Percentiles rank a stretch among this genome's conserved stretches.
Evolutionary conservation across 1,140 invertebrate species (phyloP).

Genomic region (Leptopilina boulardi): DNA sequence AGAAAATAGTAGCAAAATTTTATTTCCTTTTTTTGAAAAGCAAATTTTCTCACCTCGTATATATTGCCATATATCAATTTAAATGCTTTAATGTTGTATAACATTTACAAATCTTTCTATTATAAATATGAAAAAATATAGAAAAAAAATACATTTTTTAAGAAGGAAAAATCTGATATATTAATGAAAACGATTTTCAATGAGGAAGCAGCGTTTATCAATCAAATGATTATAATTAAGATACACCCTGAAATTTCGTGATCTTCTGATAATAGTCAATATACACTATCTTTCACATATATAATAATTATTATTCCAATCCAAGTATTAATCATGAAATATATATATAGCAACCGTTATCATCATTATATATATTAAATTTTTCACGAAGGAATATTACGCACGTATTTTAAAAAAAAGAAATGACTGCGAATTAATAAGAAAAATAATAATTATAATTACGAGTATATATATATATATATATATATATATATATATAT

Average conservation of each 20-base stretch:
- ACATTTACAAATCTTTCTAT: too few relatives aligned
- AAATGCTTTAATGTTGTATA: too few relatives aligned
- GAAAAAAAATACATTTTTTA: too few relatives aligned
- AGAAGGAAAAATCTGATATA: too few relatives aligned
- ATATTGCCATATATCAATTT: neutral
- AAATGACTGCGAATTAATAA: neutral
- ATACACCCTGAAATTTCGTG: conserved; percentile 4
- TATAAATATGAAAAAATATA: too few relatives aligned
- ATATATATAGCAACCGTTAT: conserved; percentile 5
- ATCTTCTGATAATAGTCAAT: neutral
- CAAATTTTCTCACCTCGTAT: neutral
- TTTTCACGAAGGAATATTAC: neutral
- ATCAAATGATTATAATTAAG: conserved; percentile 15
- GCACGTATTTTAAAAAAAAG: neutral
- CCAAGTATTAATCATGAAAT: neutral
- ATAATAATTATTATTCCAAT: conserved; percentile 1
- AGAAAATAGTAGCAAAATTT: neutral
- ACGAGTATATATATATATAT: too few relatives aligned
- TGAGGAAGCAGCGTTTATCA: neutral
- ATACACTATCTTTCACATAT: neutral
- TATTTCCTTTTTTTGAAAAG: neutral
- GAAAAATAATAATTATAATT: neutral
- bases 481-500: too few relatives aligned
- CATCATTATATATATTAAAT: conserved; percentile 6
- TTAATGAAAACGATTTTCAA: neutral